Evolutionary conservation across 2,797 vertebrate species (phyloP).

Genomic region (Phyllotis vaccarum): DNA sequence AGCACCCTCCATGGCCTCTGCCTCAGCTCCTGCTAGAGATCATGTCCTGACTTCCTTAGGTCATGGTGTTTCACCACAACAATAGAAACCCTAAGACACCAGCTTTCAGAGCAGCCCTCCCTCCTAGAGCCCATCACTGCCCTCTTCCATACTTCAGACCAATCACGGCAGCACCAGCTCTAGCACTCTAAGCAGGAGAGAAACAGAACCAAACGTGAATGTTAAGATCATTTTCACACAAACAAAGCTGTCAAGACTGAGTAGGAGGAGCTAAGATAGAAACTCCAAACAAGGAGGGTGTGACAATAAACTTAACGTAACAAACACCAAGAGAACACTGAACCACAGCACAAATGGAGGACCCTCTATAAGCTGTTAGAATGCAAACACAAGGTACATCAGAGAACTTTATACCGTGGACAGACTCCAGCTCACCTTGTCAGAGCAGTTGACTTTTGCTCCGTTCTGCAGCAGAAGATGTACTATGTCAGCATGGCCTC

Average conservation of each 20-base stretch:
- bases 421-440: slow-evolving; percentile 91
- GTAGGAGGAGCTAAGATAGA: not conserved
- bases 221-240: not conserved
- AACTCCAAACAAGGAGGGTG: not conserved
- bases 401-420: not conserved
- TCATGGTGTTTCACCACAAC: not conserved
- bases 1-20: not conserved
- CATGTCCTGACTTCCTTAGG: not conserved
- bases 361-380: not conserved
- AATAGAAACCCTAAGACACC: not conserved
- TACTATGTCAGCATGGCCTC: slow-evolving; percentile 95
- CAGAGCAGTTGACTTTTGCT: slow-evolving; percentile 98
- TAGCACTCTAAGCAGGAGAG: not conserved
- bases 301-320: not conserved
- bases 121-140: not conserved
- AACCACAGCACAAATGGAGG: not conserved
- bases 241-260: not conserved
- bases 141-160: not conserved
- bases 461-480: slow-evolving; percentile 93
- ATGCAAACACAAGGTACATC: not conserved
- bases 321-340: not conserved
- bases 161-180: not conserved
- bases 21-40: not conserved
- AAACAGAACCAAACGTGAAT: not conserved
- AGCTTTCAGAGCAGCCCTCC: not conserved